These are phyloP conservation scores for Uropsilus gracilis DNA, from an alignment of 2,113 vertebrate species.

Conservation along the genomic window DNA sequence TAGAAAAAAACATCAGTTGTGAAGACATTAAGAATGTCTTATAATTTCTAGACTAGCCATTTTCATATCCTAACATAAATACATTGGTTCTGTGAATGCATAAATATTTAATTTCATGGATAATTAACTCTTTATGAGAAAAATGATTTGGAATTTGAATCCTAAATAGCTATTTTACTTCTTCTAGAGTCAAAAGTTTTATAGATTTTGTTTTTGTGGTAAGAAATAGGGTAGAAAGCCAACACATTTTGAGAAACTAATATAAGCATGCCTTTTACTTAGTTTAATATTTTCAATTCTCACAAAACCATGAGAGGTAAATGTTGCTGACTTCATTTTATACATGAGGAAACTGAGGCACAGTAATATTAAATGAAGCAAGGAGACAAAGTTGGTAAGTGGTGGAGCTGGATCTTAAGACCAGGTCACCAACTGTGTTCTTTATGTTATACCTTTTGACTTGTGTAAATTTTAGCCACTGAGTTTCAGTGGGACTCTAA, in stretches of 20 bases:
- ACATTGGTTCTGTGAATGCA: conserved; percentile 58
- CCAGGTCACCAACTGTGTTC: background rate
- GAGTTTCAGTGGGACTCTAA: background rate
- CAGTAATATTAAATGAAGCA: background rate
- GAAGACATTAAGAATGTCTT: conserved; percentile 65
- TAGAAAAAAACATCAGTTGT: conserved; percentile 42
- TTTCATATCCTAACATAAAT: conserved; percentile 58
- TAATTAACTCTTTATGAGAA: conserved; percentile 75
- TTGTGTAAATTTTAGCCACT: background rate
- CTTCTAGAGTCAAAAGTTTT: conserved; percentile 61
- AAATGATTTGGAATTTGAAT: conserved; percentile 62
- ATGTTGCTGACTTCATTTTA: background rate
- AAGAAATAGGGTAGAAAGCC: conserved; percentile 17
- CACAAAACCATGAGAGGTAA: background rate
- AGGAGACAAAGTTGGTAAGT: background rate
- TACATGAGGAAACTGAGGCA: background rate
- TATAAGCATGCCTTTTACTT: background rate
- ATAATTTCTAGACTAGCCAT: conserved; percentile 46
- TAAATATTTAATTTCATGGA: conserved; percentile 80
- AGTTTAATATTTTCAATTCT: conserved; percentile 15
- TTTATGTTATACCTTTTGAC: background rate
- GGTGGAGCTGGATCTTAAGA: background rate
- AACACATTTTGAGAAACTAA: background rate
- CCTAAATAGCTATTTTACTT: conserved; percentile 62
- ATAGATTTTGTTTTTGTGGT: conserved; percentile 3